Percentiles rank a stretch among this genome's conserved stretches.
These are phyloP conservation scores for Talpa occidentalis DNA, from an alignment of 2,113 vertebrate species.

Conservation along the genomic window DNA sequence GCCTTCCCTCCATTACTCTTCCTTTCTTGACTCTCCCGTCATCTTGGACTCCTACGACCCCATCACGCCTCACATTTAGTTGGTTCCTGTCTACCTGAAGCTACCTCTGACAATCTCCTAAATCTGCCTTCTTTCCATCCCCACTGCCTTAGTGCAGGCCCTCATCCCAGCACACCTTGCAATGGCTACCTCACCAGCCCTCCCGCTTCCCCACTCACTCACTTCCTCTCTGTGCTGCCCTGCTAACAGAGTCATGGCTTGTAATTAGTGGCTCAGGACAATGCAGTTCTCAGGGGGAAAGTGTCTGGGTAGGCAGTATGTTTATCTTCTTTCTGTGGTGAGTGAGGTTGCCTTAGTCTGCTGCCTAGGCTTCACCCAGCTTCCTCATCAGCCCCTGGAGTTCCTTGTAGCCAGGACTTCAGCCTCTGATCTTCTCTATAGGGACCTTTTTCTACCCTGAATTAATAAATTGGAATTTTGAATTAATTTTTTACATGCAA, in stretches of 20 bases:
- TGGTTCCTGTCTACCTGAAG: background rate
- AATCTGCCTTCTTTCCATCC: background rate
- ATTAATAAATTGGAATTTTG: background rate
- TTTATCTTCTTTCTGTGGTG: background rate
- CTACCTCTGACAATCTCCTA: background rate
- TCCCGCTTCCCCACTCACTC: background rate
- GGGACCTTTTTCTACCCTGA: background rate
- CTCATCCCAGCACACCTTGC: background rate
- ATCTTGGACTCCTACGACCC: background rate
- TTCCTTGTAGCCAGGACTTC: background rate
- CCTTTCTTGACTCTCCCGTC: background rate
- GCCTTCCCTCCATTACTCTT: background rate
- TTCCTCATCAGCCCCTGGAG: background rate
- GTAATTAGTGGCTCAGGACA: background rate
- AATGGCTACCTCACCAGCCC: background rate
- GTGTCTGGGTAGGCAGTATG: background rate
- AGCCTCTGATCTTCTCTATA: background rate
- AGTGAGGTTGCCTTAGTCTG: background rate
- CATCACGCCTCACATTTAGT: background rate
- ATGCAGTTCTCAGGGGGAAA: background rate
- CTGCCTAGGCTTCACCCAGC: background rate
- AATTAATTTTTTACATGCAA: slow-evolving; percentile 27
- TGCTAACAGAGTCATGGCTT: background rate
- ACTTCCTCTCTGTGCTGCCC: background rate
- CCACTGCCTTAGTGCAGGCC: background rate